Evolutionary conservation across 2,888 invertebrate genomes (phyloP).

Genomic region (Sinelater perroti): DNA sequence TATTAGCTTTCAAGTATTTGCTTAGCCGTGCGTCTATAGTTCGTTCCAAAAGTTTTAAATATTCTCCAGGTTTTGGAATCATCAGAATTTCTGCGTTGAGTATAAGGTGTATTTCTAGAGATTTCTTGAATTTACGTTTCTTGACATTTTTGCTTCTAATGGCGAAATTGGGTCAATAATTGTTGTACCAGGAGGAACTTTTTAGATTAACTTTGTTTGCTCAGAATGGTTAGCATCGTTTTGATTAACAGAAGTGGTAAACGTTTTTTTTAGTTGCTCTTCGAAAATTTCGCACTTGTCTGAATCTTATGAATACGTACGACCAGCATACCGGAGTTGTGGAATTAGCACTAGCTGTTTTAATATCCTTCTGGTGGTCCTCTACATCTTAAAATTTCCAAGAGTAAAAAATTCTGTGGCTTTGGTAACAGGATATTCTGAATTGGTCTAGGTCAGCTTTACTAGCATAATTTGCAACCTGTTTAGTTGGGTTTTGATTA

Average conservation of each 20-base stretch:
- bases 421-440: slow-evolving; percentile 1
- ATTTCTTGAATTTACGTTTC: slow-evolving; percentile 7
- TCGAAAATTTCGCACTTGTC: slow-evolving; percentile 10
- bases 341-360: background rate
- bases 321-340: background rate
- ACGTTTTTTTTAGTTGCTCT: slow-evolving; percentile 8
- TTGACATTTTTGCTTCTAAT: slow-evolving; percentile 1
- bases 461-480: background rate
- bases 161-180: slow-evolving; percentile 1
- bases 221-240: background rate
- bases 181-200: background rate
- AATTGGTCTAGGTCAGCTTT: background rate
- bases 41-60: slow-evolving; percentile 38
- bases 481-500: background rate
- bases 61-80: slow-evolving; percentile 38
- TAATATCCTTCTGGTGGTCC: background rate
- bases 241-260: background rate
- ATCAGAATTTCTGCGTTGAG: slow-evolving; percentile 31
- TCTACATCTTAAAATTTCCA: slow-evolving; percentile 2
- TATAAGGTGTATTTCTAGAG: slow-evolving; percentile 6
- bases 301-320: background rate
- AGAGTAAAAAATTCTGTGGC: slow-evolving; percentile 1
- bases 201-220: too few relatives aligned
- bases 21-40: slow-evolving; percentile 29
- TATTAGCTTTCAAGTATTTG: slow-evolving; percentile 1